Evolutionary conservation across 37 sponge, comb jelly and placozoan genomes (phyloP), one percentile per base, ranked within the genome.

Genomic region (Spongilla lacustris): DNA sequence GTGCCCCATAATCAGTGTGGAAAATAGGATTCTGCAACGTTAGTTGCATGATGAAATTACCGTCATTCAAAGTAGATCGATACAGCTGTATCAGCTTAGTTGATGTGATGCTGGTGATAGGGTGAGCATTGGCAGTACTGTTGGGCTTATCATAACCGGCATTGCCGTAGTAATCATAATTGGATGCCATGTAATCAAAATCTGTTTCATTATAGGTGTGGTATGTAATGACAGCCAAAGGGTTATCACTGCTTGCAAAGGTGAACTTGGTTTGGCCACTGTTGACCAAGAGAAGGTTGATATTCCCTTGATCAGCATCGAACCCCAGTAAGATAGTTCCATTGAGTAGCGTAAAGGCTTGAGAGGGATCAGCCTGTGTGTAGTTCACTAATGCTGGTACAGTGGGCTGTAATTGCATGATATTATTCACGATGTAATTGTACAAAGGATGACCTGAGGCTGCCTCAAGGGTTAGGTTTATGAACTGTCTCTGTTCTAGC

Each of bases 171-270:
- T 87, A 87, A 26, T 80, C 85, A 84, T 92, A 92, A 13, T 19
- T 4, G 11, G 68, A 28, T 29, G 33, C 66, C 34, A 83, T 46
- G 68, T 70, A 83, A 13, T 48, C n/a, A 66, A 84, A 92, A 69
- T 92, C 92, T 0, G 84, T 75, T 75, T 92, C 88, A 80, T 92
- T 87, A 81, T 87, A 92, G 12, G 92, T 92, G 88, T 87, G 84
- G 36, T 92, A 92, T 30, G 84, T 49, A 3, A 92, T 2, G n/a
- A 68, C 4, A 3, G 78, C 78, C 0, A 87, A 30, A 4, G 71
- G 75, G 26, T 79, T 33, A 27, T 48, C 37, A 24, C 32, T 80
- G 26, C 49, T 69, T 69, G 91, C 81, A 80, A 75, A 81, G n/a
- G 69, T 75, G 48, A 28, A 81, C 68, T 26, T 81, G 19, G 26